Percentiles rank a stretch among this genome's conserved stretches.
Conservation (phyloP, 2,113 vertebrate species). For the Strigops habroptila region DNA sequence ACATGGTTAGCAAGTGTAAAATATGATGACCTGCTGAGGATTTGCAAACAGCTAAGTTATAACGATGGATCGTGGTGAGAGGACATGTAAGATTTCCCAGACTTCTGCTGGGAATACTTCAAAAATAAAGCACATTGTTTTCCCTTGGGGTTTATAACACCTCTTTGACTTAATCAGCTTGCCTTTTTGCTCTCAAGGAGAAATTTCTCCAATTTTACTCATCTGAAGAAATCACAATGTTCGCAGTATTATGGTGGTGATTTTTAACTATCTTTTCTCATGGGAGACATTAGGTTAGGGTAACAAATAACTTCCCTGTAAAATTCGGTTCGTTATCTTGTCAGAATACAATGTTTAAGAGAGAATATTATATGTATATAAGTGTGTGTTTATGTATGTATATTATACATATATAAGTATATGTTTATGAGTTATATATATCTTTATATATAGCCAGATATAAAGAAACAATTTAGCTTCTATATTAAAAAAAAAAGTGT, state of each 20-base stretch:
- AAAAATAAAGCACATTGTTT: constrained; percentile 66
- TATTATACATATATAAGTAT: not conserved
- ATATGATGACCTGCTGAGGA: constrained; percentile 69
- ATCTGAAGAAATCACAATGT: constrained; percentile 35
- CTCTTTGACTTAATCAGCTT: constrained; percentile 75
- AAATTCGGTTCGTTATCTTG: not conserved
- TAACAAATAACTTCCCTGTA: constrained; percentile 11
- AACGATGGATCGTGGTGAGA: constrained; percentile 66
- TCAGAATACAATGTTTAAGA: constrained; percentile 15
- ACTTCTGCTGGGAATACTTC: constrained; percentile 69
- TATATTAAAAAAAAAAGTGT: not conserved
- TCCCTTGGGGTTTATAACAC: constrained; percentile 62
- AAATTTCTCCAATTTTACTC: constrained; percentile 62
- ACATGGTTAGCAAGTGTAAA: constrained; percentile 70
- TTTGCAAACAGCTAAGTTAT: constrained; percentile 68
- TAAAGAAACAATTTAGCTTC: not conserved
- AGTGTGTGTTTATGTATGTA: not conserved
- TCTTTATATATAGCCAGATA: not conserved
- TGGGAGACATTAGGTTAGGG: constrained; percentile 12
- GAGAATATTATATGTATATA: not conserved
- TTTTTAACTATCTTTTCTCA: constrained; percentile 44
- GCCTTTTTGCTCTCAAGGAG: constrained; percentile 65
- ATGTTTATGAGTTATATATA: not conserved
- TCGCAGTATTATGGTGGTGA: not conserved
- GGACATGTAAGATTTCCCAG: constrained; percentile 58